Base-by-base conservation (phyloP, 2,888 invertebrate genomes). In the Melanchra persicariae region DNA sequence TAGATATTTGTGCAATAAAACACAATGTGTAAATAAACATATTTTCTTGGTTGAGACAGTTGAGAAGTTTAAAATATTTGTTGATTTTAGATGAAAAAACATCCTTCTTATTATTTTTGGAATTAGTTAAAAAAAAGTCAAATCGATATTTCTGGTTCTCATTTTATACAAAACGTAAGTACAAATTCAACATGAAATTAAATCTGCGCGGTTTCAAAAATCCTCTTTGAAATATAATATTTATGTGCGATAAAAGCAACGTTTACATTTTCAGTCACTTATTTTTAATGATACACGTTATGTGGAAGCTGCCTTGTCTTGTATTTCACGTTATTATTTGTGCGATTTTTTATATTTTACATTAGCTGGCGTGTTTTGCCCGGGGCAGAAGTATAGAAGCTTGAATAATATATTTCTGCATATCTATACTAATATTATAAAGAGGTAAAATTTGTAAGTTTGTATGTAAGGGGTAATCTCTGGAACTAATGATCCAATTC, bases 201-300 rank as follows among this genome's bases (percentile, higher is more conserved):
- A 43, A 69, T 57, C 43, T 24, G 12, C 51, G n/a, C n/a, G n/a
- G 6, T 24, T 34, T 17, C 15, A 47, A 15, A 45, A 70, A 47
- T 58, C 9, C 10, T 19, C 22, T 49, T 30, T 12, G 19, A 40
- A 64, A 51, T 30, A 22, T 49, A 2, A 51, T 60, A 24, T 30
- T 51, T 45, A 26, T 60, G 6, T 51, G 40, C 15, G 8, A 17
- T 24, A 0, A 4, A 1, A 8, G 30, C 22, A 37, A 6, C 10
- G 49, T 17, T 57, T 51, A 65, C 49, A 57, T 71, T 55, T n/a
- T 49, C 26, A 19, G n/a, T 37, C 22, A 37, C 43, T 77, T 77
- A 68, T 74, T 78, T 74, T 74, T 74, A 74, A 79, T 69, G 77
- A 74, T 40, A 40, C 5, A 15, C 5, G 34, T 19, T 26, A 17